phyloP scores from a whole-genome alignment of 2,888 invertebrate genomes.

The Drosophila neonasuta region DNA sequence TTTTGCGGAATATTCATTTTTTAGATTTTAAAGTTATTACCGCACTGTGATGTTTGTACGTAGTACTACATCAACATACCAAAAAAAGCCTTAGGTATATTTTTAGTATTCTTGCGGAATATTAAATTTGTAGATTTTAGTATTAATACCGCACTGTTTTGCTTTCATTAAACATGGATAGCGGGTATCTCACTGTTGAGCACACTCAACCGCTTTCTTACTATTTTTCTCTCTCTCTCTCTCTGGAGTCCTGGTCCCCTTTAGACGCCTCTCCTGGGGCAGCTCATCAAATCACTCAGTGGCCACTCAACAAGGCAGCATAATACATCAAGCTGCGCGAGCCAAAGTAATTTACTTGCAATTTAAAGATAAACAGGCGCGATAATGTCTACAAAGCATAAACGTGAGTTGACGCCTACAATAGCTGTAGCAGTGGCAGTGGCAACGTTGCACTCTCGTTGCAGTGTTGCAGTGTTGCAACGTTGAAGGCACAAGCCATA shows the following conservation, averaged over 20 bases:
- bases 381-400: constrained; percentile 78
- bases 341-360: constrained; percentile 78
- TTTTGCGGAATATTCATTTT: too few relatives aligned
- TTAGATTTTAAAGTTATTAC: too few relatives aligned
- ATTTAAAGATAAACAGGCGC: constrained; percentile 78
- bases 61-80: too few relatives aligned
- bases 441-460: constrained; percentile 2
- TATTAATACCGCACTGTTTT: too few relatives aligned
- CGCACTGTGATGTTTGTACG: too few relatives aligned
- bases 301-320: constrained; percentile 70
- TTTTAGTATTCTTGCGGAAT: too few relatives aligned
- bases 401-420: constrained; percentile 81
- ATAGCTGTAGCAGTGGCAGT: constrained; percentile 40
- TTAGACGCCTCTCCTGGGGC: constrained; percentile 1
- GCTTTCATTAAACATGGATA: too few relatives aligned
- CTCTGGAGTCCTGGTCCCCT: constrained; percentile 10
- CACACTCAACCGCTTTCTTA: too few relatives aligned
- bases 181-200: too few relatives aligned
- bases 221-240: constrained; percentile 2
- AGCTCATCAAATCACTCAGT: constrained; percentile 69
- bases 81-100: too few relatives aligned
- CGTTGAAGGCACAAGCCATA: constrained; percentile 61
- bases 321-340: constrained; percentile 72
- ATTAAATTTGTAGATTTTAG: too few relatives aligned
- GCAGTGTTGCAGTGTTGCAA: constrained; percentile 25